phyloP scores from a whole-genome alignment of 2,113 vertebrate species.

The Todiramphus chloris region DNA sequence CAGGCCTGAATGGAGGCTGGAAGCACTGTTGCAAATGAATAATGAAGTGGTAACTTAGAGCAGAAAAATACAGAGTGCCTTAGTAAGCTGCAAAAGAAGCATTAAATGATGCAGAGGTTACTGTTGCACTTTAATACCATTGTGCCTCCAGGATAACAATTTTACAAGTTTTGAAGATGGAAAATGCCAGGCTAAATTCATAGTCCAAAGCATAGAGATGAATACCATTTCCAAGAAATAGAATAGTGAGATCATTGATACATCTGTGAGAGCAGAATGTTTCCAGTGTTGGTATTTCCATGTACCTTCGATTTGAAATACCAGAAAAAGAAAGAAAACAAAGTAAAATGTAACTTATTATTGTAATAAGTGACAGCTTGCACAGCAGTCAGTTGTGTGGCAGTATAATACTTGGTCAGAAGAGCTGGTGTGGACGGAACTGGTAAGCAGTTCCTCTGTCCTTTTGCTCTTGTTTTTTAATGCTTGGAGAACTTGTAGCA shows the following conservation, averaged over 20 bases:
- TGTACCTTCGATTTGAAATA: not conserved
- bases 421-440: not conserved
- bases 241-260: not conserved
- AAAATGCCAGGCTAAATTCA: slow-evolving; percentile 31
- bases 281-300: slow-evolving; percentile 26
- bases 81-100: slow-evolving; percentile 10
- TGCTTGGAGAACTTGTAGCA: not conserved
- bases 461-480: slow-evolving; percentile 42
- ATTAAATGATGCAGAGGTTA: not conserved
- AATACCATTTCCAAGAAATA: slow-evolving; percentile 49
- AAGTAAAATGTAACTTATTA: slow-evolving; percentile 24
- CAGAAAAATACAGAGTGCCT: not conserved
- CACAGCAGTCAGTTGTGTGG: slow-evolving; percentile 5
- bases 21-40: not conserved
- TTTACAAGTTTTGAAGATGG: slow-evolving; percentile 7
- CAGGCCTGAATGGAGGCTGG: not conserved
- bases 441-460: slow-evolving; percentile 11
- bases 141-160: not conserved
- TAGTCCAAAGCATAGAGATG: not conserved
- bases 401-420: not conserved
- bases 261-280: not conserved
- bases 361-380: not conserved
- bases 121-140: not conserved
- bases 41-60: not conserved
- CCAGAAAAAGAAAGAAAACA: slow-evolving; percentile 41